These are phyloP conservation scores for Drymonia ruficornis DNA, from an alignment of 2,888 invertebrate species.

Conservation along the genomic window DNA sequence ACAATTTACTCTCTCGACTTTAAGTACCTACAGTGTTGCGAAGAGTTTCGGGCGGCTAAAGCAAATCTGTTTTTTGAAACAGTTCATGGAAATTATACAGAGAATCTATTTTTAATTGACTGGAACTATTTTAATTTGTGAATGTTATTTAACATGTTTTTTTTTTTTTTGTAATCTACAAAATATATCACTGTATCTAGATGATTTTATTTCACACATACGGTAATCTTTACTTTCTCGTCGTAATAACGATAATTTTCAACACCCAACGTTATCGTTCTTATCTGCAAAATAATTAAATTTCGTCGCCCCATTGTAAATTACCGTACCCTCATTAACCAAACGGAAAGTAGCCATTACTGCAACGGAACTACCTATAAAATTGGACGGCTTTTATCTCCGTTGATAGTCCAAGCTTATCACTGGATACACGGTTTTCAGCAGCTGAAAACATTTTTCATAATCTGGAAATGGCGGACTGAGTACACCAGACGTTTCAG, in stretches of 20 bases:
- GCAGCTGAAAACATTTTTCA: conserved; percentile 50
- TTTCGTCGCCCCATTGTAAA: background rate
- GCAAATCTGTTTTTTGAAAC: too few relatives aligned
- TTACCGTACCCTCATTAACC: conserved; percentile 2
- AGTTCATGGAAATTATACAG: too few relatives aligned
- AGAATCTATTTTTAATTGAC: too few relatives aligned
- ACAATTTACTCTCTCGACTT: conserved; percentile 41
- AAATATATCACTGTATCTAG: too few relatives aligned
- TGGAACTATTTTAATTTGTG: too few relatives aligned
- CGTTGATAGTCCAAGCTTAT: conserved; percentile 23
- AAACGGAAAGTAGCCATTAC: background rate
- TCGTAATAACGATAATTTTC: too few relatives aligned
- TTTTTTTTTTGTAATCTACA: too few relatives aligned
- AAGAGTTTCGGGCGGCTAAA: too few relatives aligned
- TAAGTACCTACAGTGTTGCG: conserved; percentile 10
- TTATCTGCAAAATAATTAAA: conserved; percentile 4
- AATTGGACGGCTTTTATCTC: conserved; percentile 12
- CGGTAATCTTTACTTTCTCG: too few relatives aligned
- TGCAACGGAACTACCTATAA: conserved; percentile 1
- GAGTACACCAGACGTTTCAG: conserved; percentile 40
- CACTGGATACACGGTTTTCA: conserved; percentile 30
- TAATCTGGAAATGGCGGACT: conserved; percentile 46
- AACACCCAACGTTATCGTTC: background rate
- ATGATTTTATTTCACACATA: too few relatives aligned
- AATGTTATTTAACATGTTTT: too few relatives aligned